Conservation (phyloP, 2,113 vertebrate genomes). For the Bombycilla garrulus region DNA sequence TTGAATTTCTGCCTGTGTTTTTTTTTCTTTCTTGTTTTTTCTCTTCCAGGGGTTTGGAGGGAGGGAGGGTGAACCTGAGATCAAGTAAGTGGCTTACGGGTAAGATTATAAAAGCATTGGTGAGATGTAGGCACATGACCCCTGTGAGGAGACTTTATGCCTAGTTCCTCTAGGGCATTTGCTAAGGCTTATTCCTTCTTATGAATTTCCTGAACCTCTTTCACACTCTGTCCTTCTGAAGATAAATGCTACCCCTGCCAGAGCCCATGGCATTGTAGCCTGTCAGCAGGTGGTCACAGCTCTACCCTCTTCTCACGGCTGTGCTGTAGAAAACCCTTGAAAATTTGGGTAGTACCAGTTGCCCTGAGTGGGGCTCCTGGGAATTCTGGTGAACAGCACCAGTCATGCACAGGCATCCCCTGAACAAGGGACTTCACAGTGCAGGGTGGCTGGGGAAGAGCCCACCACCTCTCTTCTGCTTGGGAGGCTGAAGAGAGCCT, state of each 20-base stretch:
- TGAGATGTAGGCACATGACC: background rate
- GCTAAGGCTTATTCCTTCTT: background rate
- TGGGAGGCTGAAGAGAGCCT: background rate
- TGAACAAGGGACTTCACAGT: rapidly evolving
- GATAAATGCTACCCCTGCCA: background rate
- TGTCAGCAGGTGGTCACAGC: background rate
- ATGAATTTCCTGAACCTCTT: background rate
- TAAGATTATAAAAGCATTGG: background rate
- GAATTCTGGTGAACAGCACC: background rate
- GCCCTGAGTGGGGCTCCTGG: background rate
- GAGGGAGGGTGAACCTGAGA: background rate
- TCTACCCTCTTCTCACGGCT: background rate
- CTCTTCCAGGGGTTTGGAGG: background rate
- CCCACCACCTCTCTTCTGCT: background rate
- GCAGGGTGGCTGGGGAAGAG: background rate
- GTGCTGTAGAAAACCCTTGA: background rate
- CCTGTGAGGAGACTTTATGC: background rate
- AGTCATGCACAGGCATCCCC: background rate
- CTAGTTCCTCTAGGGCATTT: background rate
- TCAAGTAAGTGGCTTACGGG: background rate
- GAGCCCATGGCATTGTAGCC: background rate
- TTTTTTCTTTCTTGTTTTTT: background rate
- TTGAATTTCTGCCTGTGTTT: background rate
- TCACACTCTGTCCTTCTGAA: background rate
- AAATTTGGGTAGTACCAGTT: background rate